Evolutionary conservation across 1,140 invertebrate species (phyloP).

Genomic region (Theocolax elegans): DNA sequence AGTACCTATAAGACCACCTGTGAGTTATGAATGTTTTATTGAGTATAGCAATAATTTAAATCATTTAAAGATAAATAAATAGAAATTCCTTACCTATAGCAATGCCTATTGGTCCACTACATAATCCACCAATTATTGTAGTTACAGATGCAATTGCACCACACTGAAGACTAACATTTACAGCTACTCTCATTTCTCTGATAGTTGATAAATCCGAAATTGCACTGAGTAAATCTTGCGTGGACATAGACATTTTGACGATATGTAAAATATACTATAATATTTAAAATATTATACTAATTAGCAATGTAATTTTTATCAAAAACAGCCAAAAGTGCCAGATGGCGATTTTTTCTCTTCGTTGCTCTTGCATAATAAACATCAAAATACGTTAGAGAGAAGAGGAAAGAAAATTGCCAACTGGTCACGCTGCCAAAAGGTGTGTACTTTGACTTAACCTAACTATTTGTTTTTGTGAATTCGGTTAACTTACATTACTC

Average conservation of each 20-base stretch:
- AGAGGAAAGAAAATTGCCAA: too few relatives aligned
- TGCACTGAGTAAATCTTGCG: conserved; percentile 24
- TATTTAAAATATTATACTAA: background rate
- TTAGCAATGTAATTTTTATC: too few relatives aligned
- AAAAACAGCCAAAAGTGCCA: too few relatives aligned
- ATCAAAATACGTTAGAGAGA: too few relatives aligned
- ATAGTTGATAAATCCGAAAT: conserved; percentile 24
- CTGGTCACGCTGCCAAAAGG: too few relatives aligned
- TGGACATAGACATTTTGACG: conserved; percentile 17
- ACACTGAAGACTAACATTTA: conserved; percentile 23
- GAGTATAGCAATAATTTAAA: background rate
- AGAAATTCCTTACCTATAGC: conserved; percentile 17
- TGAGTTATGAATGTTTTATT: too few relatives aligned
- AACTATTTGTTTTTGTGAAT: too few relatives aligned
- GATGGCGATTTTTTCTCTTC: too few relatives aligned
- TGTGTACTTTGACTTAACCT: too few relatives aligned
- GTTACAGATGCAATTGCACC: background rate
- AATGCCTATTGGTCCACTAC: conserved; percentile 34
- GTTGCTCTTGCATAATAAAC: too few relatives aligned
- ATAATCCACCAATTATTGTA: conserved; percentile 14
- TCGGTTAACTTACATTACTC: too few relatives aligned
- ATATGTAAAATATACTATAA: background rate
- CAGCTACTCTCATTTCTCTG: conserved; percentile 32
- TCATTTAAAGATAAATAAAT: background rate
- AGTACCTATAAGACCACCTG: conserved; percentile 31